phyloP scores from a whole-genome alignment of 2,888 invertebrate species.

The Tetropium fuscum region DNA sequence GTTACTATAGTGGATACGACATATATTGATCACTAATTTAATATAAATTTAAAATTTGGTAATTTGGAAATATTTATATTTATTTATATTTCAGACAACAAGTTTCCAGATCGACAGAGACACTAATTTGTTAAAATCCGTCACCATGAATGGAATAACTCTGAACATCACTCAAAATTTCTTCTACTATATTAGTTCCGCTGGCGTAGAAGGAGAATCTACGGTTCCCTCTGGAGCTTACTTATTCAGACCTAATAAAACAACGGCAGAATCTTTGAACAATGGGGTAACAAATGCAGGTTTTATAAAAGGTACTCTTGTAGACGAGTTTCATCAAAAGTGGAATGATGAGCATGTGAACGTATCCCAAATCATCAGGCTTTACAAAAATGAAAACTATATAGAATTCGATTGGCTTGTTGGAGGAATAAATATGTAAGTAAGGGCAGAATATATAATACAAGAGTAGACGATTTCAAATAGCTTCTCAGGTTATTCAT shows the following conservation, averaged over 20 bases:
- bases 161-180: slow-evolving; percentile 37
- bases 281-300: slow-evolving; percentile 1
- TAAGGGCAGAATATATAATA: slow-evolving; percentile 54
- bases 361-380: slow-evolving; percentile 75
- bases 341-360: slow-evolving; percentile 72
- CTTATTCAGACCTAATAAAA: slow-evolving; percentile 77
- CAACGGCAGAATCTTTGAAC: slow-evolving; percentile 9
- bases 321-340: slow-evolving; percentile 67
- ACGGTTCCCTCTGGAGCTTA: slow-evolving; percentile 90
- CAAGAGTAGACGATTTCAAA: no score
- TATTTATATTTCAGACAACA: slow-evolving; percentile 37
- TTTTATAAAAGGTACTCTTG: slow-evolving; percentile 29
- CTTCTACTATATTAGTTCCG: slow-evolving; percentile 66
- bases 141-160: slow-evolving; percentile 33
- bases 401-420: slow-evolving; percentile 82
- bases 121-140: slow-evolving; percentile 32
- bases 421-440: slow-evolving; percentile 77
- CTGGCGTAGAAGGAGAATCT: slow-evolving; percentile 70
- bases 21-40: background rate
- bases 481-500: no score
- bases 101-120: slow-evolving; percentile 68
- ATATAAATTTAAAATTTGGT: background rate
- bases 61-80: background rate
- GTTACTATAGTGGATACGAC: background rate
- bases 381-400: slow-evolving; percentile 71